Evolutionary conservation across 2,888 invertebrate species (phyloP).

Genomic region (Antheraea yamamai): DNA sequence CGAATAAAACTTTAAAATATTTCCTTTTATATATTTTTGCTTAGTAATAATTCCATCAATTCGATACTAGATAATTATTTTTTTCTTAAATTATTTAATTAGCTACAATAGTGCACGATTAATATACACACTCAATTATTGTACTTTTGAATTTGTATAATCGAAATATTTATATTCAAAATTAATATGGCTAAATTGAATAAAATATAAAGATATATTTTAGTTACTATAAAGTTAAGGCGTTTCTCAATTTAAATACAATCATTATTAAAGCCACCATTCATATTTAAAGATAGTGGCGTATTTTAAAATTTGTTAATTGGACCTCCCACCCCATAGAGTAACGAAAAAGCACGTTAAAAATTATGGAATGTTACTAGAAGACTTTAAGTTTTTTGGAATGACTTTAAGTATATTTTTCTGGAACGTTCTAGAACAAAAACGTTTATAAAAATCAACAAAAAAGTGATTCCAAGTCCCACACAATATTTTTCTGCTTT

Average conservation of each 20-base stretch:
- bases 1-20: background rate
- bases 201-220: background rate
- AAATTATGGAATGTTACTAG: too few relatives aligned
- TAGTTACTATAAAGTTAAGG: background rate
- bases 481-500: too few relatives aligned
- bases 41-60: background rate
- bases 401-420: too few relatives aligned
- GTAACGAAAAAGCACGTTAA: too few relatives aligned
- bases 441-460: too few relatives aligned
- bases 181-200: constrained; percentile 4
- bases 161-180: background rate
- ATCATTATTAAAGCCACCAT: too few relatives aligned
- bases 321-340: too few relatives aligned
- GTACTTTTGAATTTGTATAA: background rate
- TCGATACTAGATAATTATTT: background rate
- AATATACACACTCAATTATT: background rate
- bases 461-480: too few relatives aligned
- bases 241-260: background rate
- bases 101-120: background rate
- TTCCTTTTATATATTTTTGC: background rate
- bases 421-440: too few relatives aligned
- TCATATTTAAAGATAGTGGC: too few relatives aligned
- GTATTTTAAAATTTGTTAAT: too few relatives aligned
- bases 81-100: background rate
- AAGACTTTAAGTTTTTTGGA: too few relatives aligned